A percentile compares a stretch with the other conserved stretches of the same genome.
These are phyloP conservation scores for Scolopax rusticola DNA, from an alignment of 2,797 vertebrate genomes.

Conservation along the genomic window DNA sequence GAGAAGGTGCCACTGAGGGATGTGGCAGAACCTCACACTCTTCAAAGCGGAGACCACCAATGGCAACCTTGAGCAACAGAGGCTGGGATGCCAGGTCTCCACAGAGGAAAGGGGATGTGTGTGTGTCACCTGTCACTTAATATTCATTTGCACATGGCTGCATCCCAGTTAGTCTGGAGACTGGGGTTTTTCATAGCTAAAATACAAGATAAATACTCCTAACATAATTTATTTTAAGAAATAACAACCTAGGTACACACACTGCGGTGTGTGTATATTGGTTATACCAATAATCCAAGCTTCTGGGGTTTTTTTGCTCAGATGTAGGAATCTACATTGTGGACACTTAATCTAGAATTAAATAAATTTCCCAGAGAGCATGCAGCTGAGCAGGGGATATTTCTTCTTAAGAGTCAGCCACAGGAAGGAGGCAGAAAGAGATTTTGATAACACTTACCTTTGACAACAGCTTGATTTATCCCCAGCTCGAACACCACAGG, in stretches of 20 bases:
- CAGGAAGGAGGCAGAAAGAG: fast-evolving
- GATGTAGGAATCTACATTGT: neutral
- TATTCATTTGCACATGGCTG: too few species aligned
- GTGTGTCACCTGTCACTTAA: neutral
- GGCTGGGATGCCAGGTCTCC: neutral
- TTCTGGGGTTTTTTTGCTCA: neutral
- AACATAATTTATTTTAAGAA: neutral
- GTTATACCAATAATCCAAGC: neutral
- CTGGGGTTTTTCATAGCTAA: neutral
- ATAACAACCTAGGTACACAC: too few species aligned
- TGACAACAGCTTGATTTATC: fast-evolving
- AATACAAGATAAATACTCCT: neutral
- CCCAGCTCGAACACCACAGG: too few species aligned
- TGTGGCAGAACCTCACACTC: too few species aligned
- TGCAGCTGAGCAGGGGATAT: fast-evolving
- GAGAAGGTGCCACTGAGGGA: neutral
- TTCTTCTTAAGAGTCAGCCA: neutral
- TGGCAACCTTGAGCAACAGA: fast-evolving
- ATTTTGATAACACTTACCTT: neutral
- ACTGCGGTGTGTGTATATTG: too few species aligned
- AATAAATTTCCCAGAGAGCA: fast-evolving
- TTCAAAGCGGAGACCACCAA: fast-evolving
- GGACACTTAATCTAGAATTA: neutral
- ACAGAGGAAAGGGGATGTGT: too few species aligned
- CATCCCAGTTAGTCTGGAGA: too few species aligned